Evolutionary conservation across 2,888 invertebrate species (phyloP).

Genomic region (Andrena camellia): DNA sequence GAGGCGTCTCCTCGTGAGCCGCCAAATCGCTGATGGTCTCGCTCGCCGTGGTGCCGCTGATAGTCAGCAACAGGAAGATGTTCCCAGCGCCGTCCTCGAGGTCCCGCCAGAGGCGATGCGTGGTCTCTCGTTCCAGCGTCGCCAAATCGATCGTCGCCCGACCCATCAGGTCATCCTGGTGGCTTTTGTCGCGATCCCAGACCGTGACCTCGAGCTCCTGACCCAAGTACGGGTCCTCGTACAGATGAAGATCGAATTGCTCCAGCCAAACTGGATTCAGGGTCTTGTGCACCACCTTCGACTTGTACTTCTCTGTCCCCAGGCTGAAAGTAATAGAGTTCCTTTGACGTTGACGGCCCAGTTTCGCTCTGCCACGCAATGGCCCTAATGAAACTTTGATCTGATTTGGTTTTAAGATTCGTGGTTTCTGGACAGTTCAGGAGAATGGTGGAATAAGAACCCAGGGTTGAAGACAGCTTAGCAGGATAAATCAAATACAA

Average conservation of each 20-base stretch:
- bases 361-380: not conserved
- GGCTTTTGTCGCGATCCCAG: slow-evolving; percentile 94
- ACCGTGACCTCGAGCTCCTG: slow-evolving; percentile 96
- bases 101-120: slow-evolving; percentile 95
- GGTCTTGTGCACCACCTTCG: slow-evolving; percentile 94
- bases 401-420: too few species aligned
- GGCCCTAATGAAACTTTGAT: slow-evolving; percentile 92
- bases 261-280: slow-evolving; percentile 97
- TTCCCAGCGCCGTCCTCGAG: slow-evolving; percentile 96
- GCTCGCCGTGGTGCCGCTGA: slow-evolving; percentile 97
- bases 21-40: slow-evolving; percentile 97
- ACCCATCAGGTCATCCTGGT: slow-evolving; percentile 95
- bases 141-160: slow-evolving; percentile 94
- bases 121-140: slow-evolving; percentile 94
- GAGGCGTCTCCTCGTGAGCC: slow-evolving; percentile 92
- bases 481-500: too few species aligned
- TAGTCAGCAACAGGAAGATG: slow-evolving; percentile 95
- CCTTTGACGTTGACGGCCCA: not conserved
- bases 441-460: too few species aligned
- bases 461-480: too few species aligned
- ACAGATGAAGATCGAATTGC: slow-evolving; percentile 98
- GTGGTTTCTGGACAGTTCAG: too few species aligned
- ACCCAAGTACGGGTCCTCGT: slow-evolving; percentile 93
- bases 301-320: slow-evolving; percentile 99
- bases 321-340: slow-evolving; percentile 87